Evolutionary conservation across 2,113 vertebrate species (phyloP).

Genomic region (Notothenia coriiceps): DNA sequence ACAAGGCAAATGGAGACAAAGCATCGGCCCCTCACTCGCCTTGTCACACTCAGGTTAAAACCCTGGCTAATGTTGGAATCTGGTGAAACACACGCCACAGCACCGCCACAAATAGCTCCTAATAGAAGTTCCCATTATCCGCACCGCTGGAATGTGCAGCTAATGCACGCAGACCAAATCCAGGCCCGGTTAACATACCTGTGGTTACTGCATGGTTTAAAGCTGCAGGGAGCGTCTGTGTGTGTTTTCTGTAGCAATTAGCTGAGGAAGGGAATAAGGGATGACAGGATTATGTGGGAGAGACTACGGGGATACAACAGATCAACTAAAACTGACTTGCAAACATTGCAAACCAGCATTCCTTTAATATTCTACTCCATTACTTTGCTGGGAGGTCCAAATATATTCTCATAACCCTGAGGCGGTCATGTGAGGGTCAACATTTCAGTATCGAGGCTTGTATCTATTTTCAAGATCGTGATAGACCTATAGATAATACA

Average conservation of each 20-base stretch:
- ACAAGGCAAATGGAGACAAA: constrained; percentile 51
- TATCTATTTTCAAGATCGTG: not conserved
- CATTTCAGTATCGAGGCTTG: not conserved
- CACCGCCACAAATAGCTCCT: constrained; percentile 74
- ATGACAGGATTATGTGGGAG: constrained; percentile 51
- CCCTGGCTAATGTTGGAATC: constrained; percentile 71
- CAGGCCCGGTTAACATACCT: constrained; percentile 80
- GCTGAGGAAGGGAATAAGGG: constrained; percentile 37
- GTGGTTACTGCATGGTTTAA: constrained; percentile 68
- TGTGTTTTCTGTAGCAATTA: constrained; percentile 71
- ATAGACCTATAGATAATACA: not conserved
- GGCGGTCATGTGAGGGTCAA: not conserved
- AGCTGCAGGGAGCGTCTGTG: constrained; percentile 59
- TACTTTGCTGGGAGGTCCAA: not conserved
- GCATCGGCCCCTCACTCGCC: constrained; percentile 30
- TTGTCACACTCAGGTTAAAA: constrained; percentile 61
- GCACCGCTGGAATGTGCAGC: constrained; percentile 77
- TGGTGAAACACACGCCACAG: constrained; percentile 74
- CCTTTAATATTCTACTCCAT: not conserved
- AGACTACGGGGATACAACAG: constrained; percentile 29
- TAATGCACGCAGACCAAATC: constrained; percentile 75
- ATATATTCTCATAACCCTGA: constrained; percentile 29
- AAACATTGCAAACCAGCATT: not conserved
- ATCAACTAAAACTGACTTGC: constrained; percentile 32
- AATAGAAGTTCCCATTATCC: constrained; percentile 78